Conservation (phyloP, 1,140 invertebrate species). For the Drosophila auraria region DNA sequence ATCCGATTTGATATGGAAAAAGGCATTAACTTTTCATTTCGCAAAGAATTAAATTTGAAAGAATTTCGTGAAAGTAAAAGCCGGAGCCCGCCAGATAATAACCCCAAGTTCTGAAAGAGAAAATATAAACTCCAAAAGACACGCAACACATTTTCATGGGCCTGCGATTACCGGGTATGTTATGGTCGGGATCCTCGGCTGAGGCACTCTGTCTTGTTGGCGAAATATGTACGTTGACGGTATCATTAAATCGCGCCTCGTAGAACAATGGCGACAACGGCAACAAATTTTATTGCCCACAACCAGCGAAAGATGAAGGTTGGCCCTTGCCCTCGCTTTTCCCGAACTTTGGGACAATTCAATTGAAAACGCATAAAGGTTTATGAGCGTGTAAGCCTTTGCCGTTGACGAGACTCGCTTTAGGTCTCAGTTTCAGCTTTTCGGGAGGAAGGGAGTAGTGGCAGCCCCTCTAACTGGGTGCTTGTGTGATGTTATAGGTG, state of each 20-base stretch:
- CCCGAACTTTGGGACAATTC: conserved; percentile 54
- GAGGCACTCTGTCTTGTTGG: neutral
- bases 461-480: conserved; percentile 35
- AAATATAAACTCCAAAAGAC: too few species aligned
- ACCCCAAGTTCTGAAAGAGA: too few species aligned
- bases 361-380: conserved; percentile 68
- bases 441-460: neutral
- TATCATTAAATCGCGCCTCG: conserved; percentile 61
- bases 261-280: conserved; percentile 60
- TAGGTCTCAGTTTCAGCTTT: conserved; percentile 2
- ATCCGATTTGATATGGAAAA: too few species aligned
- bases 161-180: neutral
- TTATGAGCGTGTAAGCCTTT: conserved; percentile 66
- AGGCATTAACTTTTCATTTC: too few species aligned
- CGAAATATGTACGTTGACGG: conserved; percentile 43
- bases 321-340: neutral
- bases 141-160: too few species aligned
- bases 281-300: conserved; percentile 63
- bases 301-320: conserved; percentile 26
- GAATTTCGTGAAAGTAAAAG: too few species aligned
- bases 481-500: conserved; percentile 56
- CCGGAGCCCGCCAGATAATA: too few species aligned
- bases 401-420: conserved; percentile 9
- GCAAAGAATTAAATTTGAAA: too few species aligned
- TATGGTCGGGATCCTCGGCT: neutral